Percentiles rank a stretch among this genome's conserved stretches.
These are phyloP conservation scores for Sinelater perroti DNA, from an alignment of 2,888 invertebrate species.

Conservation along the genomic window DNA sequence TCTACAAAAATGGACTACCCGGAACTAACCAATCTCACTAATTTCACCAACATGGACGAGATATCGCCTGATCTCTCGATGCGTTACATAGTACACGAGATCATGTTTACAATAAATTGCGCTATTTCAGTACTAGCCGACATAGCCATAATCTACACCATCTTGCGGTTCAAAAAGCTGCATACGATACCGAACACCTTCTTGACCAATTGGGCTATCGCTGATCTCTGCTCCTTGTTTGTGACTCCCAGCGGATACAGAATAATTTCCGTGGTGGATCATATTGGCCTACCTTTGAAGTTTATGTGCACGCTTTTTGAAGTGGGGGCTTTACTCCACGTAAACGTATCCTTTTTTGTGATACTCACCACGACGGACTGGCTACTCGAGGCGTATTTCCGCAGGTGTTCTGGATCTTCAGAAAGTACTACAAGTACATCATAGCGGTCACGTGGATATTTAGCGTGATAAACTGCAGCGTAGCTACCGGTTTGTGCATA, in stretches of 20 bases:
- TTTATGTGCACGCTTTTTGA: conserved; percentile 1
- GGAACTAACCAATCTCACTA: conserved; percentile 1
- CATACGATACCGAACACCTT: conserved; percentile 17
- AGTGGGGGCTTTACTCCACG: neutral
- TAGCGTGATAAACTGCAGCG: too few species aligned
- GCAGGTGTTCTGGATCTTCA: neutral
- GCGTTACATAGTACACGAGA: conserved; percentile 7
- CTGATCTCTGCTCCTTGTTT: conserved; percentile 9
- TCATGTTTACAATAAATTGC: conserved; percentile 14
- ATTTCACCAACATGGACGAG: neutral
- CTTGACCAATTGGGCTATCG: conserved; percentile 30
- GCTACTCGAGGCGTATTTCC: conserved; percentile 9
- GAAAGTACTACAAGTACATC: conserved; percentile 1
- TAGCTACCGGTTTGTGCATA: neutral
- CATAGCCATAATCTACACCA: conserved; percentile 18
- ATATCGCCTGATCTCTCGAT: conserved; percentile 1
- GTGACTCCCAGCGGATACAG: conserved; percentile 20
- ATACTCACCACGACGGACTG: conserved; percentile 8
- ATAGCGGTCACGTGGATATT: neutral
- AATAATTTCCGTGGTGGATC: conserved; percentile 18
- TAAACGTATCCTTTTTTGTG: conserved; percentile 2
- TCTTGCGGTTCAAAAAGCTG: conserved; percentile 26
- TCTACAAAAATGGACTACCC: conserved; percentile 16
- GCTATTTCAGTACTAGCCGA: conserved; percentile 14
- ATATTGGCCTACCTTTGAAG: conserved; percentile 7